phyloP scores from a whole-genome alignment of 2,888 invertebrate genomes.

The Clitarchus hookeri region DNA sequence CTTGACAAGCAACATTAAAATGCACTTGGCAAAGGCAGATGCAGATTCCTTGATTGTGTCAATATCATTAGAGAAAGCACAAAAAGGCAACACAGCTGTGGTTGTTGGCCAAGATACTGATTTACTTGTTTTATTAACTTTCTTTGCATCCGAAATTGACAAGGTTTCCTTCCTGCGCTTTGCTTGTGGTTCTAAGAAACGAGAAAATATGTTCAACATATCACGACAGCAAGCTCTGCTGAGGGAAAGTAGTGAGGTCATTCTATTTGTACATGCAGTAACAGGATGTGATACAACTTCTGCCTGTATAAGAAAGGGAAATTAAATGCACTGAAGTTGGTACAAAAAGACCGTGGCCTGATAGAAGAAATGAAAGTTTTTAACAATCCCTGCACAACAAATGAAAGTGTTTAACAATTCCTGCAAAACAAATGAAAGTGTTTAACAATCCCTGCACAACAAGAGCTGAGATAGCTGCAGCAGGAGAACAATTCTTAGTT shows the following conservation, averaged over 20 bases:
- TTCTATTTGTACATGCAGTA: constrained; percentile 11
- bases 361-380: background rate
- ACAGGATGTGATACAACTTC: background rate
- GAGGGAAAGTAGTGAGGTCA: background rate
- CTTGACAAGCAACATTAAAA: background rate
- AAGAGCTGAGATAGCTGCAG: background rate
- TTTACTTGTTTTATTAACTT: constrained; percentile 5
- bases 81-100: background rate
- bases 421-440: too few species aligned
- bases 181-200: constrained; percentile 15
- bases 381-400: too few species aligned
- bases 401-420: too few species aligned
- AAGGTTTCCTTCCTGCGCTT: background rate
- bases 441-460: background rate
- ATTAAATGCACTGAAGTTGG: background rate
- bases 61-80: background rate
- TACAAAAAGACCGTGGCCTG: background rate
- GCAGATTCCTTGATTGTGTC: background rate
- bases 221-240: constrained; percentile 19
- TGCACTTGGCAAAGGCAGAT: background rate
- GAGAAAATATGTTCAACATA: background rate
- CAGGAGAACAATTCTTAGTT: background rate
- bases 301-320: constrained; percentile 15
- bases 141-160: background rate
- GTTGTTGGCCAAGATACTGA: constrained; percentile 15